These are phyloP conservation scores for Lasioglossum leucozonium DNA, from an alignment of 2,888 invertebrate genomes.

Conservation along the genomic window DNA sequence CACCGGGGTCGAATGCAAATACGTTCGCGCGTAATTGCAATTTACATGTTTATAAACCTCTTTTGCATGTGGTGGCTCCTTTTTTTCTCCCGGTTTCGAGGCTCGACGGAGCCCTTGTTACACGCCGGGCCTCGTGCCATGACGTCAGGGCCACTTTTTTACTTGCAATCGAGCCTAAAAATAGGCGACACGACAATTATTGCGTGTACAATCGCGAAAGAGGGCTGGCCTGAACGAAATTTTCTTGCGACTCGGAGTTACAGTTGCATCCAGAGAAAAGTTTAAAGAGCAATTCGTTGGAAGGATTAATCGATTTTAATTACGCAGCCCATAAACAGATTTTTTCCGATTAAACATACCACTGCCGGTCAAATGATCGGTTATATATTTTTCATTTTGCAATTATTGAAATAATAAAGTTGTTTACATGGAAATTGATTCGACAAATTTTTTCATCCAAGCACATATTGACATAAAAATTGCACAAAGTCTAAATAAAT, in stretches of 20 bases:
- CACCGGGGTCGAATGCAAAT: constrained; percentile 62
- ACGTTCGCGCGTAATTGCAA: constrained; percentile 60
- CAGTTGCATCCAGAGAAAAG: not conserved
- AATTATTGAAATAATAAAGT: no score
- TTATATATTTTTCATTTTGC: no score
- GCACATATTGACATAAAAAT: no score
- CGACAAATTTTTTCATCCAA: no score
- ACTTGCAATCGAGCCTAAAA: constrained; percentile 68
- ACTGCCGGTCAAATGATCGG: no score
- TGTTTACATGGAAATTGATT: no score
- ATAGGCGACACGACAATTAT: constrained; percentile 62
- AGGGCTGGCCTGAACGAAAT: not conserved
- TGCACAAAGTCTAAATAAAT: no score
- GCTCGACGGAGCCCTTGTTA: constrained; percentile 41
- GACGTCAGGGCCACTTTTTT: constrained; percentile 44
- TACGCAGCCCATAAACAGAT: not conserved
- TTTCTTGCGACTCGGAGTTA: not conserved
- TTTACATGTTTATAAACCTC: constrained; percentile 67
- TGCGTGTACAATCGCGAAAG: constrained; percentile 11
- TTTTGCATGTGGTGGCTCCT: constrained; percentile 51
- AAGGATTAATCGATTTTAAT: not conserved
- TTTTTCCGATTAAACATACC: not conserved
- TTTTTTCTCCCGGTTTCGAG: constrained; percentile 30
- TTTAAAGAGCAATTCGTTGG: not conserved
- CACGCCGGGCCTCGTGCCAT: constrained; percentile 12